Evolutionary conservation across 2,888 invertebrate genomes (phyloP), one percentile per base, ranked within the genome.

Genomic region (Pandemis heparana): DNA sequence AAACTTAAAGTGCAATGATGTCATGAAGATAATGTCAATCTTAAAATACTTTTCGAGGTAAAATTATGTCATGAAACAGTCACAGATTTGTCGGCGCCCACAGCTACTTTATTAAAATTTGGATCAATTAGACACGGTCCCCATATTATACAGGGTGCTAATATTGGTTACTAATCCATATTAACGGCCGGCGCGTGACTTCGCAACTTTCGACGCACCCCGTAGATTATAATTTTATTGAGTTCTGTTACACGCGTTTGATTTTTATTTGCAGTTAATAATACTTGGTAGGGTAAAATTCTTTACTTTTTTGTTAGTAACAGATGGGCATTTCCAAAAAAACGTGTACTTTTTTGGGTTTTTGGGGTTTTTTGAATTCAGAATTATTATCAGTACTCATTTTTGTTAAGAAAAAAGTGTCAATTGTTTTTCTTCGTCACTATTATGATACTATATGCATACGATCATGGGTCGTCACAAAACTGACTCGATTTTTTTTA

Each of bases 111-210:
- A 89, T 89, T 88, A 86, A 88, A 88, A 83, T 79, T 83, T 80
- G 75, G 48, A 62, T 74, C 79, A 83, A 90, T 89, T 86, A 83
- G 89, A 82, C 87, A 91, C 89, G 89, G 84, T 81, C 86, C 93
- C 92, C 92, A 90, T 90, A 93, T 56, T 56, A 23, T 92, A 84
- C 85, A 83, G 81, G 80, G 77, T 79, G 77, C 79, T 81, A 53
- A 53, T 79, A 82, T 85, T 81, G 85, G 85, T 87, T 82, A 80
- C 81, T 87, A 88, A 92, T 92, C 88, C 83, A 88, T 88, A 94
- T 89, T 86, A 91, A 93, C 87, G 89, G 87, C 82, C 77, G 38
- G 56, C 62, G 70, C 90, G 87, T 94, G 94, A 94, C 87, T 80
- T 75, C 75, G 87, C 92, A 88, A 85, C 80, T 85, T 82, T 74